Percentiles rank a stretch among this genome's conserved stretches.
Evolutionary conservation across 2,113 vertebrate genomes (phyloP).

Genomic region (Oryzias curvinotus): DNA sequence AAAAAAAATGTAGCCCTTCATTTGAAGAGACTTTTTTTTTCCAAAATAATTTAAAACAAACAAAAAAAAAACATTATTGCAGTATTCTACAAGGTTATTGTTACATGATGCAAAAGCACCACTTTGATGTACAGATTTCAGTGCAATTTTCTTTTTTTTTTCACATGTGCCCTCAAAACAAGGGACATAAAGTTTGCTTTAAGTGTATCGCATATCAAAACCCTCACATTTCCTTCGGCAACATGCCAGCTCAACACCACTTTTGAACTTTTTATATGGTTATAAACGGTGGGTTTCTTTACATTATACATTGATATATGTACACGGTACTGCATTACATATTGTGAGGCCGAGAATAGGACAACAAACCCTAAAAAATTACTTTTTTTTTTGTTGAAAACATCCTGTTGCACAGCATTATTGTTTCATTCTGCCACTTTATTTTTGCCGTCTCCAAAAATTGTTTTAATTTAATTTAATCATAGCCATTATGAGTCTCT

Average conservation of each 20-base stretch:
- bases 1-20: constrained; percentile 56
- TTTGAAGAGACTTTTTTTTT: constrained; percentile 80
- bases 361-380: constrained; percentile 37
- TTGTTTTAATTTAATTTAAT: constrained; percentile 24
- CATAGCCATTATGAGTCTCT: constrained; percentile 51
- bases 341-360: constrained; percentile 38
- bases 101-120: constrained; percentile 93
- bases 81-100: constrained; percentile 94
- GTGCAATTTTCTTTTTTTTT: constrained; percentile 90
- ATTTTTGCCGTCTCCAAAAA: constrained; percentile 10
- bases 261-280: constrained; percentile 39
- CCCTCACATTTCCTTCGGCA: constrained; percentile 14
- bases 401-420: constrained; percentile 35
- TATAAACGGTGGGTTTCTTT: constrained; percentile 51
- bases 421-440: constrained; percentile 10
- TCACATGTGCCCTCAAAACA: constrained; percentile 72
- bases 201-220: constrained; percentile 23
- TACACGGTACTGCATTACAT: constrained; percentile 67
- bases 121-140: constrained; percentile 91
- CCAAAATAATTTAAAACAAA: constrained; percentile 90
- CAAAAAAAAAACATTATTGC: constrained; percentile 90
- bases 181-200: constrained; percentile 52
- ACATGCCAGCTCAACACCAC: constrained; percentile 34
- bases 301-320: constrained; percentile 71
- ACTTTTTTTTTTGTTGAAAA: constrained; percentile 24